phyloP scores from a whole-genome alignment of 2,888 invertebrate genomes.

The Pelosia muscerda region DNA sequence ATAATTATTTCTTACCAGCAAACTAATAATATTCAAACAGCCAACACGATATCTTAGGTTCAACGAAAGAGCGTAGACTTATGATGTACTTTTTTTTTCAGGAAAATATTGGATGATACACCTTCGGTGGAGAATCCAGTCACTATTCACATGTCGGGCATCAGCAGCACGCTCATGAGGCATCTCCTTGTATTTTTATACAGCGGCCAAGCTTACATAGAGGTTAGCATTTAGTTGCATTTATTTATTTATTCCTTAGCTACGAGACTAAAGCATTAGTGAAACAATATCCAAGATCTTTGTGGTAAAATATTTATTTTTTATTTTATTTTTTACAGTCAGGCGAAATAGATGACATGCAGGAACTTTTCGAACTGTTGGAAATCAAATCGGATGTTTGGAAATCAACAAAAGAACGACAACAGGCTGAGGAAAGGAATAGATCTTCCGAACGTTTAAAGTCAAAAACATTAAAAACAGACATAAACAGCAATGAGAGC shows the following conservation, averaged over 20 bases:
- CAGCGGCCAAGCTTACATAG: conserved; percentile 94
- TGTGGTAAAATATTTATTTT: conserved; percentile 20
- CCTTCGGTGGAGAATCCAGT: conserved; percentile 90
- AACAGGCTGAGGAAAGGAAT: conserved; percentile 82
- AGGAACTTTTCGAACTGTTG: conserved; percentile 93
- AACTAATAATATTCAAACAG: conserved; percentile 27
- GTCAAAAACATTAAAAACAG: conserved; percentile 80
- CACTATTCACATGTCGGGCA: conserved; percentile 94
- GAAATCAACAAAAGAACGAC: conserved; percentile 87
- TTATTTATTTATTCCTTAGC: conserved; percentile 35
- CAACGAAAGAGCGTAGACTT: conserved; percentile 17
- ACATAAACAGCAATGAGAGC: conserved; percentile 85
- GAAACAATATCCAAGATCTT: conserved; percentile 37
- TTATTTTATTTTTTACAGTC: conserved; percentile 84
- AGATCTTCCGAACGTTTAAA: conserved; percentile 83
- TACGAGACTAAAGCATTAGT: conserved; percentile 30
- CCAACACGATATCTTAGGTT: conserved; percentile 14
- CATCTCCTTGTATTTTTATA: conserved; percentile 94
- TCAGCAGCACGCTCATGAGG: conserved; percentile 92
- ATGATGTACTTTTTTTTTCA: conserved; percentile 63
- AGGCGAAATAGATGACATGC: conserved; percentile 93
- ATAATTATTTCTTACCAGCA: conserved; percentile 23
- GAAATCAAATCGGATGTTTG: conserved; percentile 95
- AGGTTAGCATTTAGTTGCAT: conserved; percentile 81
- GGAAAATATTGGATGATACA: conserved; percentile 91